A percentile compares a stretch with the other conserved stretches of the same genome.
These are phyloP conservation scores for Microcebus lehilahytsara DNA, from an alignment of 2,113 vertebrate species.

Conservation along the genomic window DNA sequence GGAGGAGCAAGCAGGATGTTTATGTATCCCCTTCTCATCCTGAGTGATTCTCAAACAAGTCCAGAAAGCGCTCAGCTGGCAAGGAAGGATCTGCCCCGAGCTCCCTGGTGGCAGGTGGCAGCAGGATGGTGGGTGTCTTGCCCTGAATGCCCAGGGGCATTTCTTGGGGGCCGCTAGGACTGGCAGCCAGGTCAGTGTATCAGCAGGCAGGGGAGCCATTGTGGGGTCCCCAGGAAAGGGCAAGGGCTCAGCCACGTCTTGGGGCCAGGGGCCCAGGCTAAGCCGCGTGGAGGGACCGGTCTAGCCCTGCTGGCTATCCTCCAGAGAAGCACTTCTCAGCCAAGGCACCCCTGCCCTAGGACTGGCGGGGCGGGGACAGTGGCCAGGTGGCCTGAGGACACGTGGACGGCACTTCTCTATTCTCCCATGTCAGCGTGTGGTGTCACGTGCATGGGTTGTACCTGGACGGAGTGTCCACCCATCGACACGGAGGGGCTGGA, in stretches of 20 bases:
- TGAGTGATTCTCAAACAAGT: slow-evolving; percentile 50
- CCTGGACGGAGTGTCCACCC: slow-evolving; percentile 71
- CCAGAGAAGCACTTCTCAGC: slow-evolving; percentile 73
- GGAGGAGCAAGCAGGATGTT: slow-evolving; percentile 50
- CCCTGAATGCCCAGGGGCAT: slow-evolving; percentile 45
- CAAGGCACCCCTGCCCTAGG: neutral
- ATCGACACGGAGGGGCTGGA: slow-evolving; percentile 74
- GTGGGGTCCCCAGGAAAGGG: slow-evolving; percentile 8
- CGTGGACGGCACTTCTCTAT: slow-evolving; percentile 66
- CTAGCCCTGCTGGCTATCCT: neutral
- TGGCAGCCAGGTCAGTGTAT: slow-evolving; percentile 51
- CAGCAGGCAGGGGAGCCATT: neutral
- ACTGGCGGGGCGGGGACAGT: neutral
- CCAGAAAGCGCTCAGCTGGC: slow-evolving; percentile 28
- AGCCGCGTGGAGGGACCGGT: neutral
- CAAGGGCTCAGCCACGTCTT: neutral
- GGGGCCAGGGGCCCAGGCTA: slow-evolving; percentile 57
- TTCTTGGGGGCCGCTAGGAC: slow-evolving; percentile 20
- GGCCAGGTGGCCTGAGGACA: neutral
- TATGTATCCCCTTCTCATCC: slow-evolving; percentile 25
- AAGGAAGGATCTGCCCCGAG: slow-evolving; percentile 20
- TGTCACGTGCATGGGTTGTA: slow-evolving; percentile 57
- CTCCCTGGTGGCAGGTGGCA: neutral
- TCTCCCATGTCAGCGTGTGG: slow-evolving; percentile 63
- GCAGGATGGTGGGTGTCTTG: neutral